phyloP scores from a whole-genome alignment of 2,113 vertebrate species.

The Nymphicus hollandicus region DNA sequence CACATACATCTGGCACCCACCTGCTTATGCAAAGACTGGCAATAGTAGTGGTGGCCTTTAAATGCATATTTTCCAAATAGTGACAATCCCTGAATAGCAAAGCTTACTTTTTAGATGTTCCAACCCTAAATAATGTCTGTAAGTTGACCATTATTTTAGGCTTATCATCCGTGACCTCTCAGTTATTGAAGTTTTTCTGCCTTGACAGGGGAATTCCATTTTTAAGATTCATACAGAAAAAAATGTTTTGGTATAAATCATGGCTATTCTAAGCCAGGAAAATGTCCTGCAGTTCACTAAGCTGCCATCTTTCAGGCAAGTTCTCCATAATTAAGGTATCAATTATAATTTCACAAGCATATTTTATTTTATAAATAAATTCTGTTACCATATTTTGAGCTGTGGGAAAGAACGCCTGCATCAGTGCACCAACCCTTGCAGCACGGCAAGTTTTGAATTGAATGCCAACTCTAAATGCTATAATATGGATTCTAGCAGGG shows the following conservation, averaged over 20 bases:
- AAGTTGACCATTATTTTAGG: background rate
- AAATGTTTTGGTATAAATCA: background rate
- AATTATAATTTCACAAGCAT: conserved; percentile 46
- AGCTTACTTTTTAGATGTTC: background rate
- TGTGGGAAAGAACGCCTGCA: conserved; percentile 38
- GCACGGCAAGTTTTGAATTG: background rate
- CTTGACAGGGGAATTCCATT: conserved; percentile 1
- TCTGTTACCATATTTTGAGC: conserved; percentile 9
- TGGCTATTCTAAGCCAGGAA: conserved; percentile 12
- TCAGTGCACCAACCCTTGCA: background rate
- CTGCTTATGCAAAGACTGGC: background rate
- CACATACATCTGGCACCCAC: background rate
- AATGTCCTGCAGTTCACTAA: background rate
- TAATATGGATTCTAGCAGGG: background rate
- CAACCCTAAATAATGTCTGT: background rate
- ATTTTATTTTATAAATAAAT: conserved; percentile 54
- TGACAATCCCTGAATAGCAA: background rate
- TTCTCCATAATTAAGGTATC: conserved; percentile 42
- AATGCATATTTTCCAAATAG: background rate
- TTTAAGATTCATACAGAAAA: background rate
- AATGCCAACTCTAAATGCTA: background rate
- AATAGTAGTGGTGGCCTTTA: background rate
- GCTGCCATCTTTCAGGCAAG: background rate
- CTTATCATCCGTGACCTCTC: background rate
- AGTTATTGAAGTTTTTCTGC: background rate